Evolutionary conservation across 2,113 vertebrate species (phyloP).

Genomic region (Narcine bancroftii): DNA sequence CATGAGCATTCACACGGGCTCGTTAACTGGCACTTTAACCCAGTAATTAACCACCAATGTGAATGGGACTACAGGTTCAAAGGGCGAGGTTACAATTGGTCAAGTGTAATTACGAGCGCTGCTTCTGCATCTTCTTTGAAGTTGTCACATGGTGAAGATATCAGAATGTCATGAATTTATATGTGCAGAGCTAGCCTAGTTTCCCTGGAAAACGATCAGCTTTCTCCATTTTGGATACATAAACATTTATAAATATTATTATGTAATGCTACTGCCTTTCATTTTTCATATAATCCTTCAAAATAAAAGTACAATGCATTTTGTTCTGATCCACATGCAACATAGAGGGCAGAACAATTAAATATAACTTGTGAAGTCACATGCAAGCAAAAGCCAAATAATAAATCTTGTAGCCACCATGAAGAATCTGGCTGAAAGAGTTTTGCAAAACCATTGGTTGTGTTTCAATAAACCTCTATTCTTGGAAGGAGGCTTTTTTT

Average conservation of each 20-base stretch:
- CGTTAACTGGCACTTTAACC: too few species aligned
- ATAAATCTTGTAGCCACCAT: not conserved
- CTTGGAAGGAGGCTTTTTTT: not conserved
- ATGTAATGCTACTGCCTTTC: not conserved
- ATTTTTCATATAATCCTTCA: not conserved
- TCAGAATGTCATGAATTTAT: not conserved
- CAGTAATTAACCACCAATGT: too few species aligned
- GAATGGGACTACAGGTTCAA: too few species aligned
- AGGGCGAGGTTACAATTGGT: too few species aligned
- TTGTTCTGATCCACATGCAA: not conserved
- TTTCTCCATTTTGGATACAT: not conserved
- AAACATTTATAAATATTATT: not conserved
- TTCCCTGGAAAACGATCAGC: not conserved
- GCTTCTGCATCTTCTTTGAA: too few species aligned
- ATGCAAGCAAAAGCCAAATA: not conserved
- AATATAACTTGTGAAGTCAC: not conserved
- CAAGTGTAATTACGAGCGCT: too few species aligned
- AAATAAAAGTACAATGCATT: conserved; percentile 10
- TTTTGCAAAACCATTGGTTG: not conserved
- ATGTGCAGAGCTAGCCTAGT: not conserved
- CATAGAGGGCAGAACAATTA: not conserved
- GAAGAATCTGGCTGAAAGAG: not conserved
- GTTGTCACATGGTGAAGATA: too few species aligned
- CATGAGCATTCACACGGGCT: too few species aligned
- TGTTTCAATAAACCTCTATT: not conserved